These are phyloP conservation scores for Fringilla coelebs DNA, from an alignment of 2,797 vertebrate genomes.

Conservation along the genomic window DNA sequence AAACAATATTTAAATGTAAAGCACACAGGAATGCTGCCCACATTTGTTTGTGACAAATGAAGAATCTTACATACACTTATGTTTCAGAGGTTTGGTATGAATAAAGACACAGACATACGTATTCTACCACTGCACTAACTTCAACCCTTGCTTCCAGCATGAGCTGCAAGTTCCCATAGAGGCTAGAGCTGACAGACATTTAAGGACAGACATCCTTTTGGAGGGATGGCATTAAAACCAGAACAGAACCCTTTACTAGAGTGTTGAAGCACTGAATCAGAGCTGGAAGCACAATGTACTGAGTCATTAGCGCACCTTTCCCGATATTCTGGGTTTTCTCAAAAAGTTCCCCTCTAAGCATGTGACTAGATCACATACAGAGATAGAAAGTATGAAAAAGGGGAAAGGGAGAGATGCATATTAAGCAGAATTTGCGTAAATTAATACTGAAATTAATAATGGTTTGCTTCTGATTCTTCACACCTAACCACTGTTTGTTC, in stretches of 20 bases:
- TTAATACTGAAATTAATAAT: constrained; percentile 1
- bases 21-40: not conserved
- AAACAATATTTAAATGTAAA: not conserved
- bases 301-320: not conserved
- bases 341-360: not conserved
- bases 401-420: not conserved
- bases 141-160: not conserved
- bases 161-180: not conserved
- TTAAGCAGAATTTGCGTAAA: not conserved
- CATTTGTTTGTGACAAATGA: not conserved
- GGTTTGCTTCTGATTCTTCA: not conserved
- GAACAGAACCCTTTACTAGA: not conserved
- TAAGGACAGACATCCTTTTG: not conserved
- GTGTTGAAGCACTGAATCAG: not conserved
- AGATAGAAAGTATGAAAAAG: not conserved
- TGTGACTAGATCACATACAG: not conserved
- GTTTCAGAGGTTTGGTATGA: not conserved
- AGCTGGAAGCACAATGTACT: not conserved
- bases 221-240: not conserved
- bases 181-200: not conserved
- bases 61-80: not conserved
- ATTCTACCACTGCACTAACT: not conserved
- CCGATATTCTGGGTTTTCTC: not conserved
- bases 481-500: not conserved
- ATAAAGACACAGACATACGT: not conserved